A percentile compares a stretch with the other conserved stretches of the same genome.
phyloP scores from a whole-genome alignment of 92 coral and sea anemone species.

The Porites lobata region DNA sequence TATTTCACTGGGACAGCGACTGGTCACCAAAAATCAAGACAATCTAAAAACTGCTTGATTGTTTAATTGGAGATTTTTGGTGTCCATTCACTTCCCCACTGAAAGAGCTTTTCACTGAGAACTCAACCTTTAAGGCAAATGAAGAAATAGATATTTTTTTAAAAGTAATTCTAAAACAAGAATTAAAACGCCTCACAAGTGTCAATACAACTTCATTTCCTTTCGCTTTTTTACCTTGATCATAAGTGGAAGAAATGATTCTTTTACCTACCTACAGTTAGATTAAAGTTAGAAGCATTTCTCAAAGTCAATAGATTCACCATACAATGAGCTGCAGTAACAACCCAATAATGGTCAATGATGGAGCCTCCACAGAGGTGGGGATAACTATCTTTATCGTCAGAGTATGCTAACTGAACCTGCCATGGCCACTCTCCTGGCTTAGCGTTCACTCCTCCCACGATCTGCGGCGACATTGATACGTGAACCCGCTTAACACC shows the following conservation, averaged over 20 bases:
- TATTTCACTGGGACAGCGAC: too few relatives aligned
- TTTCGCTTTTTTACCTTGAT: background rate
- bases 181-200: too few relatives aligned
- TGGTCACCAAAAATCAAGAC: too few relatives aligned
- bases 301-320: background rate
- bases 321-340: constrained; percentile 86
- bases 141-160: too few relatives aligned
- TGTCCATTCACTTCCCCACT: too few relatives aligned
- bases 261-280: constrained; percentile 70
- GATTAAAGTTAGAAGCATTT: constrained; percentile 57
- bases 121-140: too few relatives aligned
- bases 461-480: constrained; percentile 76
- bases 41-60: too few relatives aligned
- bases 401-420: constrained; percentile 77
- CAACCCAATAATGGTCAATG: constrained; percentile 69
- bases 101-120: too few relatives aligned
- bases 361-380: constrained; percentile 88
- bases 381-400: constrained; percentile 5
- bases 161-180: too few relatives aligned
- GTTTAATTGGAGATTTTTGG: too few relatives aligned
- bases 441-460: constrained; percentile 72
- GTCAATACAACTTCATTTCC: too few relatives aligned
- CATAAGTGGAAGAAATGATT: background rate
- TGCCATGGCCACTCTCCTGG: constrained; percentile 98
- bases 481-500: constrained; percentile 63